phyloP scores from a whole-genome alignment of 2,113 vertebrate species.

The Sorex fumeus region DNA sequence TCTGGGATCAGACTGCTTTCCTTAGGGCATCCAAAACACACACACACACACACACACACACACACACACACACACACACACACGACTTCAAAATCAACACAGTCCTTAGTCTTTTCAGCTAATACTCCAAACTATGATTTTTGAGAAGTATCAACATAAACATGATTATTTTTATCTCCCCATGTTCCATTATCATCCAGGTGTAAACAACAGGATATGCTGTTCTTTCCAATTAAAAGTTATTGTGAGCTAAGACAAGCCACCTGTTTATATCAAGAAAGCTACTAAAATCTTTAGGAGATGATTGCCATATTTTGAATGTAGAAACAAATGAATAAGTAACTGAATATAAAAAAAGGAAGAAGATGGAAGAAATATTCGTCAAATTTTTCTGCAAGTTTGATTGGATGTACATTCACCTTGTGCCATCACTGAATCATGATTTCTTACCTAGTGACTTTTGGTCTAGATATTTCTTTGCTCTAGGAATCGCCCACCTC shows the following conservation, averaged over 20 bases:
- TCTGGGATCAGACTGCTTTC: slow-evolving; percentile 62
- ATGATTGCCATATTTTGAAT: not conserved
- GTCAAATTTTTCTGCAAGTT: not conserved
- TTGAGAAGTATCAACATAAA: not conserved
- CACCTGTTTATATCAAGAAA: not conserved
- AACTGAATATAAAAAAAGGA: not conserved
- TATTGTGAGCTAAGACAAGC: not conserved
- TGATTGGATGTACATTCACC: not conserved
- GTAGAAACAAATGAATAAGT: not conserved
- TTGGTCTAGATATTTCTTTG: not conserved
- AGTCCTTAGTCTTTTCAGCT: not conserved
- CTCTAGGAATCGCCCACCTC: not conserved
- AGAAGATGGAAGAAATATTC: not conserved
- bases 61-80: not conserved
- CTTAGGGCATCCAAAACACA: slow-evolving; percentile 18
- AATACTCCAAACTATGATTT: not conserved
- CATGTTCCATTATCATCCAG: not conserved
- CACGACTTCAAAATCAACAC: not conserved
- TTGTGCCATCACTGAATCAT: not conserved
- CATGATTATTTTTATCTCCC: not conserved
- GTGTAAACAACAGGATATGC: slow-evolving; percentile 38
- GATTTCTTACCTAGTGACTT: not conserved
- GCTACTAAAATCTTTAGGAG: not conserved
- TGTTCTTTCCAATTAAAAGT: slow-evolving; percentile 47
- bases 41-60: not conserved